These are phyloP conservation scores for Aleadryas rufinucha DNA, from an alignment of 2,113 vertebrate genomes.

Conservation along the genomic window DNA sequence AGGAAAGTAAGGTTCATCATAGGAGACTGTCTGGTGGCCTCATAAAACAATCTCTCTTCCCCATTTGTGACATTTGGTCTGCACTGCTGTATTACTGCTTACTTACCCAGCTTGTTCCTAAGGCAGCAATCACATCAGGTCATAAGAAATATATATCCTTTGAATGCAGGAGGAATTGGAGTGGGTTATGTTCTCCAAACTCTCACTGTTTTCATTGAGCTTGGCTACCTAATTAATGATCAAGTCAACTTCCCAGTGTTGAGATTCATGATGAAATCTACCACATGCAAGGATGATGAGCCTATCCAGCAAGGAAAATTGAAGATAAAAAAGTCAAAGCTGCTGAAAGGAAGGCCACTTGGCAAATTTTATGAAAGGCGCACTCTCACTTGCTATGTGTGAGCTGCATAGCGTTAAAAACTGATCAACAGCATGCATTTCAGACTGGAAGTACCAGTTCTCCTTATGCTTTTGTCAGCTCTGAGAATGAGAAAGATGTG, in stretches of 20 bases:
- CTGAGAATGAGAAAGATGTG: not conserved
- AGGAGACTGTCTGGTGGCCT: not conserved
- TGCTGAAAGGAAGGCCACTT: not conserved
- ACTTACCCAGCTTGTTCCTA: not conserved
- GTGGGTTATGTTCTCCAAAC: not conserved
- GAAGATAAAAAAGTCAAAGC: not conserved
- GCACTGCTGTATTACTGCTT: not conserved
- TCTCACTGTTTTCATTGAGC: not conserved
- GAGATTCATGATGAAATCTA: slow-evolving; percentile 36
- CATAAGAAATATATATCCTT: not conserved
- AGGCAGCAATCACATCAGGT: not conserved
- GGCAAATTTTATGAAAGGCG: not conserved
- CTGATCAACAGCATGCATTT: not conserved
- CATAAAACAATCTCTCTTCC: not conserved
- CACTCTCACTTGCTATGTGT: not conserved
- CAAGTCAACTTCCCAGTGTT: not conserved
- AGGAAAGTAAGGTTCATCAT: not conserved
- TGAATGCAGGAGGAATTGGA: not conserved
- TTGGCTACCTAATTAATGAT: slow-evolving; percentile 26
- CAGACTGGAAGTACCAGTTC: slow-evolving; percentile 23
- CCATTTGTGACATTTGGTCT: not conserved
- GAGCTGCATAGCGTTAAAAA: not conserved
- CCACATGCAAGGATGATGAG: slow-evolving; percentile 20
- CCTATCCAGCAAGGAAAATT: slow-evolving; percentile 9
- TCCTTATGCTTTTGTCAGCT: slow-evolving; percentile 22